These are phyloP conservation scores for Ormyrus thymus DNA, from an alignment of 2,888 invertebrate genomes.

Conservation along the genomic window DNA sequence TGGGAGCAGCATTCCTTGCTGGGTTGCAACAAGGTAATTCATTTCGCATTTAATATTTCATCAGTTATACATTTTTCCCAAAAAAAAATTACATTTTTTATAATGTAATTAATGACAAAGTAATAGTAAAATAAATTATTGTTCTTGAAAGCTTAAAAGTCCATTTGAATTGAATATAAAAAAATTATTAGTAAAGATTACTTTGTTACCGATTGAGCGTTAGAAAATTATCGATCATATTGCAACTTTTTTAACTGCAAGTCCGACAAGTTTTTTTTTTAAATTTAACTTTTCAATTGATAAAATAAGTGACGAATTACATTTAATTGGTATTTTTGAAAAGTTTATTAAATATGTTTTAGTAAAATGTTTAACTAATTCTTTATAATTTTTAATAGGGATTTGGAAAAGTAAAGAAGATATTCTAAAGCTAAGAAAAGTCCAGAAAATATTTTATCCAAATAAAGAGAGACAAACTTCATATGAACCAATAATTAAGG, in stretches of 20 bases:
- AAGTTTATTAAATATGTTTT: conserved; percentile 14
- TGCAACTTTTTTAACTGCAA: no score
- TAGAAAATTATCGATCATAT: no score
- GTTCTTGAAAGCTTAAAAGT: no score
- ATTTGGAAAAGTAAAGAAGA: conserved; percentile 85
- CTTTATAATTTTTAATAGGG: conserved; percentile 74
- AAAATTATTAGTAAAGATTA: no score
- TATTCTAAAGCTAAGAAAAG: conserved; percentile 78
- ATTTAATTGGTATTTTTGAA: neutral
- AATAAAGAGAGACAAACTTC: conserved; percentile 65
- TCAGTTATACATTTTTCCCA: neutral
- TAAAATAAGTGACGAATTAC: neutral
- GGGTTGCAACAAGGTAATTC: conserved; percentile 84
- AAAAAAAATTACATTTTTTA: neutral
- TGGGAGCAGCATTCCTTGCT: conserved; percentile 91
- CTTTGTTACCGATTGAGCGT: no score
- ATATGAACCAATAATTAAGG: conserved; percentile 69
- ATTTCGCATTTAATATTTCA: conserved; percentile 44
- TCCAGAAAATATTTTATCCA: conserved; percentile 80
- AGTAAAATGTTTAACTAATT: conserved; percentile 5
- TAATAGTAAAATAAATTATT: no score
- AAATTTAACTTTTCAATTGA: conserved; percentile 1
- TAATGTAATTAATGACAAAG: neutral
- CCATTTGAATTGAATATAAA: no score
- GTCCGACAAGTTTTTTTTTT: neutral